These are phyloP conservation scores for Leptinotarsa lineolata DNA, from an alignment of 1,140 invertebrate species.

Conservation along the genomic window DNA sequence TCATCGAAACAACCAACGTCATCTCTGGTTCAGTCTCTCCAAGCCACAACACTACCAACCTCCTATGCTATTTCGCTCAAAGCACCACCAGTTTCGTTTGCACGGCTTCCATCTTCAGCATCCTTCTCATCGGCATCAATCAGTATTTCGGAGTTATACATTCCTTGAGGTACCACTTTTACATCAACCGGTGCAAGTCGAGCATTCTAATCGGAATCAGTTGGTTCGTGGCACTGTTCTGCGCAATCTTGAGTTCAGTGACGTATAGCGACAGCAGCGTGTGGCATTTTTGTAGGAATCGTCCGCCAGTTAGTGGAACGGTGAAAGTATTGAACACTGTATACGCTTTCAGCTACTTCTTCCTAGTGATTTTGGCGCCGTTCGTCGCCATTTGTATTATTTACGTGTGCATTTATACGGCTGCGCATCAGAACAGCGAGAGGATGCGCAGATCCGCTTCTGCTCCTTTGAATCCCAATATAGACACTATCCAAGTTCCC, in stretches of 20 bases:
- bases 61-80: conserved; percentile 59
- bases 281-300: conserved; percentile 60
- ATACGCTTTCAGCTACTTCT: conserved; percentile 59
- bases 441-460: conserved; percentile 63
- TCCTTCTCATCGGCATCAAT: conserved; percentile 82
- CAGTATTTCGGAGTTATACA: conserved; percentile 87
- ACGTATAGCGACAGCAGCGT: conserved; percentile 55
- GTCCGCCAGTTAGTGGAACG: conserved; percentile 43
- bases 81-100: conserved; percentile 61
- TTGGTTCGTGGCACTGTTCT: conserved; percentile 67
- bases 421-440: conserved; percentile 71
- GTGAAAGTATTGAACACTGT: conserved; percentile 42
- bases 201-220: conserved; percentile 69
- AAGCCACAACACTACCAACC: conserved; percentile 17
- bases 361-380: conserved; percentile 69
- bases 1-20: background rate
- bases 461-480: conserved; percentile 35
- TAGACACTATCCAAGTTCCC: conserved; percentile 32
- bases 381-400: conserved; percentile 71
- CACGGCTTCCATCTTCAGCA: conserved; percentile 58
- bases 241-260: conserved; percentile 57
- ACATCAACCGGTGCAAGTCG: conserved; percentile 74
- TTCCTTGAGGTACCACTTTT: conserved; percentile 80
- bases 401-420: conserved; percentile 73
- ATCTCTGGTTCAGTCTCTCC: background rate